Base-by-base conservation (phyloP, 2,888 invertebrate species). In the Mongoloraphidia duomilia region DNA sequence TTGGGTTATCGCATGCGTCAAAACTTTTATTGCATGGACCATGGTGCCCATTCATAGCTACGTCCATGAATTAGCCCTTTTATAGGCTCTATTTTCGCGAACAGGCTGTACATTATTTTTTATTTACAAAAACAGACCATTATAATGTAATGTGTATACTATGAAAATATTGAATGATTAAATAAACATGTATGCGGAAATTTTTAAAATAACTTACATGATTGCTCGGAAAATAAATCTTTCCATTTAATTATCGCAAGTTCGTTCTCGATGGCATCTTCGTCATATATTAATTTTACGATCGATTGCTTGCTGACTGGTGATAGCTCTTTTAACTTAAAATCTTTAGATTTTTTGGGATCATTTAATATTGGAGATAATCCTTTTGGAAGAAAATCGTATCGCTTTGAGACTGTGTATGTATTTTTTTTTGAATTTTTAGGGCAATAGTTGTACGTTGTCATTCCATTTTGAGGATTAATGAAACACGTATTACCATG, bases 311-410 rank as follows among this genome's bases (percentile, higher is more conserved):
- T 26, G 26, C 5, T 26, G 6, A 26, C 26, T 26, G 26, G 26
- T 26, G 26, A 26, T 6, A 26, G 26, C 6, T 26, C 26, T 26
- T 26, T 26, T 26, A 26, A 26, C 26, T 26, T 26, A 26, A 26
- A 26, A 26, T 26, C 26, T 33, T 62, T 57, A 9, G 63, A 50
- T 45, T 55, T 42, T 43, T 60, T 57, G n/a, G 49, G 54, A 52
- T 68, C 67, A 55, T 66, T 60, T 44, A 75, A 67, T 53, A 76
- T 72, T 41, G 71, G 77, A 9, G 77, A 77, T 65, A 76, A 65
- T 11, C 79, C 78, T 71, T 77, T 78, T 1, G 78, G 78, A 35
- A 78, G 54, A 61, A 74, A 75, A 34, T 65, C 62, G n/a, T 62
- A 63, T 57, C 77, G 66, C 55, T 26, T 26, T 26, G 26, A 26